Conservation (phyloP, 2,113 vertebrate genomes). For the Benitochromis conjunctus region DNA sequence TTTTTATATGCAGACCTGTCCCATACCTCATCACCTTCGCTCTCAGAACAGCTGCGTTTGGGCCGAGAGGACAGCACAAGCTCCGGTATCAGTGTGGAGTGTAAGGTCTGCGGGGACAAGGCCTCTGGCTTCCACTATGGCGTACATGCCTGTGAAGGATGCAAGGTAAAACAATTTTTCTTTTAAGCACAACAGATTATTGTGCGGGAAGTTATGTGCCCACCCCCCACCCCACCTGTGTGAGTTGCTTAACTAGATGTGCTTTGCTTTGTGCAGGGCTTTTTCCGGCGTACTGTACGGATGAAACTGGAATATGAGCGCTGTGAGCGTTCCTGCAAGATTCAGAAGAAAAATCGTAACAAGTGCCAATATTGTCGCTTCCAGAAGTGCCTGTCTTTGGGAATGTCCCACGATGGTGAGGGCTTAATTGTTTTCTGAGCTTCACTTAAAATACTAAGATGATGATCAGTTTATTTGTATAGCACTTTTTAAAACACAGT, state of each 20-base stretch:
- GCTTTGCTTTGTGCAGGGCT: conserved; percentile 76
- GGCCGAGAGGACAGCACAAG: conserved; percentile 77
- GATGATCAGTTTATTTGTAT: not conserved
- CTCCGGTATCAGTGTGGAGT: conserved; percentile 86
- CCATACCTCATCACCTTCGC: conserved; percentile 82
- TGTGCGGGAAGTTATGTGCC: not conserved
- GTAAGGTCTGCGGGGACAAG: conserved; percentile 93
- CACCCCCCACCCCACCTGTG: not conserved
- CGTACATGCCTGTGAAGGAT: conserved; percentile 95
- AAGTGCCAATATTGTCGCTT: conserved; percentile 99
- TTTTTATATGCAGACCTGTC: conserved; percentile 75
- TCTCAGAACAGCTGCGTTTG: conserved; percentile 87
- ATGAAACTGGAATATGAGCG: conserved; percentile 97
- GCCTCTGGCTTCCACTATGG: conserved; percentile 98
- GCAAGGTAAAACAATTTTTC: conserved; percentile 80
- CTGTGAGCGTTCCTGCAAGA: conserved; percentile 91
- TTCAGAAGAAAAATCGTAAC: conserved; percentile 97
- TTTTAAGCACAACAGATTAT: not conserved
- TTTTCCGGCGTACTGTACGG: conserved; percentile 92
- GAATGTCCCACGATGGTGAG: conserved; percentile 98
- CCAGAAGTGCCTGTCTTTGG: conserved; percentile 94
- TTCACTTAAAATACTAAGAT: not conserved
- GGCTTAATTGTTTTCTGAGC: not conserved
- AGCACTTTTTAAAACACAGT: not conserved
- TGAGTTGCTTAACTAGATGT: not conserved